Evolutionary conservation across 2,797 vertebrate species (phyloP), one percentile per base, ranked within the genome.

Genomic region (Anas georgica): DNA sequence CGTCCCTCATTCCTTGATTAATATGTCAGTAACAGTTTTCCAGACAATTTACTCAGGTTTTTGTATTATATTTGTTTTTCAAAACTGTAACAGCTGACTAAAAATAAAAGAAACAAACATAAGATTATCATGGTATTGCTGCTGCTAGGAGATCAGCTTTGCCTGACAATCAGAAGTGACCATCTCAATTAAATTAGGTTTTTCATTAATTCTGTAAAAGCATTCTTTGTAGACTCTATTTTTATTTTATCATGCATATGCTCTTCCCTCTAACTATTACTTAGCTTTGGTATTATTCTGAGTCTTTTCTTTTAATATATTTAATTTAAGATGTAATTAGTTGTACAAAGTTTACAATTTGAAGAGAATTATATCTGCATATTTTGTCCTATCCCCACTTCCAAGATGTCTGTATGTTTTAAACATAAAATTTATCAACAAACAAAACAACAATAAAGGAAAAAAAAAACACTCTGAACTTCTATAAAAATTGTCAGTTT

Each of bases 181-280:
- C 43, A 83, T 91, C 82, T 89, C 83, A 86, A 79, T 76, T 86
- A 79, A 86, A 77, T 84, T 81, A 54, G 10, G 3, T 5, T 94
- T 88, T 82, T 84, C 58, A 77, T 70, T 92, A 80, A 35, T 80
- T 89, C 60, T 48, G 31, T 52, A 41, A 76, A 82, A 89, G 50
- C 26, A 56, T 10, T 1, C 5, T 29, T 69, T 90, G 85, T 54
- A 80, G 15, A 45, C 9, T 73, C 21, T 56, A 6, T 11, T 94
- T 91, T 67, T 58, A 43, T 84, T 93, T 56, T 89, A 60, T 56
- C 29, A 21, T 1, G 1, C 45, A 17, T 72, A 25, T 77, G 14
- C 76, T 37, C 23, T 67, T 94, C 21, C 8, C 12, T 84, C 76
- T 80, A 80, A 89, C 69, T 52, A 46, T 33, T 46, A 29, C 33